phyloP scores from a whole-genome alignment of 23 tunicate species.

The Oikopleura dioica region DNA sequence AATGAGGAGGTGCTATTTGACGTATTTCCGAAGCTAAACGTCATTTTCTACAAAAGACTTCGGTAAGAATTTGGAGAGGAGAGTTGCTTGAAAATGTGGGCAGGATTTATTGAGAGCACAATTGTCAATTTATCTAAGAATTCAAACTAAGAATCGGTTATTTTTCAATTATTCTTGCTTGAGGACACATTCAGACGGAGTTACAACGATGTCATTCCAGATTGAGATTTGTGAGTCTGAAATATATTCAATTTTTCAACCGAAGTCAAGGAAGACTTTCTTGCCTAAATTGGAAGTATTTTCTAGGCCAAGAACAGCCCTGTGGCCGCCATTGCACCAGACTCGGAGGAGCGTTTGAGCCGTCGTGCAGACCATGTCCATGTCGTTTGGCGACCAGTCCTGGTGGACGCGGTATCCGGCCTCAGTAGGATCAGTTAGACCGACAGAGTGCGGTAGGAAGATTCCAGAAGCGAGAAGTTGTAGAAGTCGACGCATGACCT shows the following conservation, averaged over 20 bases:
- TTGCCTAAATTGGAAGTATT: constrained; percentile 24
- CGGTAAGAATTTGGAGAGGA: no score
- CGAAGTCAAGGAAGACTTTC: no score
- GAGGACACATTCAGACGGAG: constrained; percentile 35
- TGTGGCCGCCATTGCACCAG: constrained; percentile 66
- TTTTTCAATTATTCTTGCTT: background rate
- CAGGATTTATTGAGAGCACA: no score
- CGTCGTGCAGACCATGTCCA: constrained; percentile 39
- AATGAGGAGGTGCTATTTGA: background rate
- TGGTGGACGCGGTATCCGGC: background rate
- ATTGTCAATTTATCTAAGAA: no score
- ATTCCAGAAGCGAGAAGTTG: constrained; percentile 8
- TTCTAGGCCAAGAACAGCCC: constrained; percentile 46
- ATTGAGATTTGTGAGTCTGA: constrained; percentile 34
- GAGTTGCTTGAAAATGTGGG: no score
- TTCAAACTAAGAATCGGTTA: no score
- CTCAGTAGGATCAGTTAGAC: constrained; percentile 6
- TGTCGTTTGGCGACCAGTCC: constrained; percentile 2
- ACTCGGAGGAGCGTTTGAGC: constrained; percentile 79
- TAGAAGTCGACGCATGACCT: constrained; percentile 6
- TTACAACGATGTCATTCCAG: constrained; percentile 68
- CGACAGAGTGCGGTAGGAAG: constrained; percentile 1
- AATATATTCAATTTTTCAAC: no score
- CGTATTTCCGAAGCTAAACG: no score
- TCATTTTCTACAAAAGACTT: no score